Evolutionary conservation across 2,113 vertebrate species (phyloP), one percentile per base, ranked within the genome.

Genomic region (Hiodon tergisus): DNA sequence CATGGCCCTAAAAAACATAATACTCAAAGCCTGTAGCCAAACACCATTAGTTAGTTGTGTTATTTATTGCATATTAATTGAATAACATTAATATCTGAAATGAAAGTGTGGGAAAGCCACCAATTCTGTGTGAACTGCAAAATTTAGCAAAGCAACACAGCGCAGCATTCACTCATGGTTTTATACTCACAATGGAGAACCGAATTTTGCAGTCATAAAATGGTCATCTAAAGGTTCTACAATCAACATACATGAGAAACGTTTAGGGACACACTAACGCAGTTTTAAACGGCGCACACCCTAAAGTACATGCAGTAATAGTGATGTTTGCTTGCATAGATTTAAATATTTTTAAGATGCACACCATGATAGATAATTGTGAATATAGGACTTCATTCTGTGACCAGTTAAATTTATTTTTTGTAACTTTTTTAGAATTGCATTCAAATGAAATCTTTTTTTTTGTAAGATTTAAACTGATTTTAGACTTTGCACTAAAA

Each of bases 261-360:
- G 31, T 31, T 31, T 31, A 31, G 31, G 0, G 31, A 31, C 31
- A 31, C 31, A 31, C 31, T 31, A 63, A 67, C 54, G 6, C 69
- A 79, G 72, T 52, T 73, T 74, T 78, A 54, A 74, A 60, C 59
- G 71, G 61, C 47, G 17, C 53, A 67, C 17, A 69, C 13, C 31
- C 51, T n/a, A 61, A 67, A 60, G 70, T 13, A 76, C 58, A 76
- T 9, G 65, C 8, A 67, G 60, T n/a, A 52, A 79, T 66, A 48
- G 17, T 70, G 52, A 50, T 76, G 14, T 77, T 76, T 57, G 54
- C 54, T 83, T 85, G 84, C 85, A 87, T 84, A 85, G 84, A 82
- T 79, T 78, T 55, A 31, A 76, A 47, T 31, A 31, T 31, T 31
- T 31, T 31, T 31, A 2, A 31, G 31, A 31, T 31, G 31, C 31